phyloP scores from a whole-genome alignment of 2,797 vertebrate species.

The Margarornis squamiger region DNA sequence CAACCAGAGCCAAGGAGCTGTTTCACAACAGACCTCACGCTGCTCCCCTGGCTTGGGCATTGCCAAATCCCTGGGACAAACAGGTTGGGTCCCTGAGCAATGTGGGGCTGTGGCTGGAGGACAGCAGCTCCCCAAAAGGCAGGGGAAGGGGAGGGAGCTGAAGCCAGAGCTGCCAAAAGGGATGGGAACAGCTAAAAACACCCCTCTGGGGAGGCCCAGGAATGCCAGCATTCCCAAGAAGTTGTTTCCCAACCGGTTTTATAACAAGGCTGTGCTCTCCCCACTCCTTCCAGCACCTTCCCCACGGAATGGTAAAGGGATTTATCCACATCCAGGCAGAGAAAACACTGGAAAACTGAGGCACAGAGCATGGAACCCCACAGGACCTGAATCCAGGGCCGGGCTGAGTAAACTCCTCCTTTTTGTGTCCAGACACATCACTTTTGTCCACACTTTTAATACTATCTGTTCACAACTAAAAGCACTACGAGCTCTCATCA shows the following conservation, averaged over 20 bases:
- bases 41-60: background rate
- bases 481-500: background rate
- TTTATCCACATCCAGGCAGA: background rate
- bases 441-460: background rate
- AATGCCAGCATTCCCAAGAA: rapidly evolving
- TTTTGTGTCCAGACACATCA: background rate
- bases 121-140: background rate
- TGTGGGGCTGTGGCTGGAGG: background rate
- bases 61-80: background rate
- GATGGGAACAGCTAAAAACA: background rate
- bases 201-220: background rate
- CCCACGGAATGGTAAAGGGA: rapidly evolving
- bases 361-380: background rate
- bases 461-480: background rate
- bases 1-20: background rate
- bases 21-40: background rate
- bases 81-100: background rate
- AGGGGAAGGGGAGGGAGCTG: background rate
- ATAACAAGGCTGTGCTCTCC: rapidly evolving
- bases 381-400: background rate
- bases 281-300: background rate
- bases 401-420: background rate
- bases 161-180: rapidly evolving
- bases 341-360: background rate
- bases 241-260: background rate